Evolutionary conservation across 1,140 invertebrate species (phyloP), one percentile per base, ranked within the genome.

Genomic region (Lucilia cuprina): DNA sequence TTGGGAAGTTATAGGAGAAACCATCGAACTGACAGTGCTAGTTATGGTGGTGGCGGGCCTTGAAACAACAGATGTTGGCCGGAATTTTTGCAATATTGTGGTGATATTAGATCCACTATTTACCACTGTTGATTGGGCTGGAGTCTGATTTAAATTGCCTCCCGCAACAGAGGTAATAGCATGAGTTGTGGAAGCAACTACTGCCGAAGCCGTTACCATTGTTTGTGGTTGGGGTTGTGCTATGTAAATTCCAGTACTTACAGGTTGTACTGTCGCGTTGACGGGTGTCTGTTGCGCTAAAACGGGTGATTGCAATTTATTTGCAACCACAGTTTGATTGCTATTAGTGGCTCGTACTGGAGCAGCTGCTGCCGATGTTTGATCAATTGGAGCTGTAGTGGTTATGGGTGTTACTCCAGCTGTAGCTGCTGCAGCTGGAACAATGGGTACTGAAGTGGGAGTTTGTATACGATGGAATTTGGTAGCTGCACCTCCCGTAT

Each of bases 41-140:
- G 84, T 83, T 10, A 77, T 34, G 13, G 65, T 82, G 14, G 80
- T 55, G 17, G 49, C 13, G 21, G 84, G 78, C 17, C 86, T 83
- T 2, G 85, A 50, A 2, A 83, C 77, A 10, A 85, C 78, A 2
- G 85, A 82, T 21, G 75, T 84, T 17, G 86, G 83, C 34, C 89
- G 86, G 80, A 89, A 86, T 50, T 90, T 89, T 85, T 88, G 89
- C 8, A 89, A 47, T 25, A 87, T 77, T 9, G 83, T 65, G 21
- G 75, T 86, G 19, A 74, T 77, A 10, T 87, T 87, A 65, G 87
- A 88, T 60, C 86, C 89, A 17, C 19, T 49, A n/a, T 25, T 82
- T 49, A 60, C n/a, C 19, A 89, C 85, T 2, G 87, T 87, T 70
- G 88, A 85, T 85, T 89, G 87, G 12, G 86, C 86, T 19, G 88